Base-by-base conservation (phyloP, 2,797 vertebrate genomes). In the Monodelphis domestica region DNA sequence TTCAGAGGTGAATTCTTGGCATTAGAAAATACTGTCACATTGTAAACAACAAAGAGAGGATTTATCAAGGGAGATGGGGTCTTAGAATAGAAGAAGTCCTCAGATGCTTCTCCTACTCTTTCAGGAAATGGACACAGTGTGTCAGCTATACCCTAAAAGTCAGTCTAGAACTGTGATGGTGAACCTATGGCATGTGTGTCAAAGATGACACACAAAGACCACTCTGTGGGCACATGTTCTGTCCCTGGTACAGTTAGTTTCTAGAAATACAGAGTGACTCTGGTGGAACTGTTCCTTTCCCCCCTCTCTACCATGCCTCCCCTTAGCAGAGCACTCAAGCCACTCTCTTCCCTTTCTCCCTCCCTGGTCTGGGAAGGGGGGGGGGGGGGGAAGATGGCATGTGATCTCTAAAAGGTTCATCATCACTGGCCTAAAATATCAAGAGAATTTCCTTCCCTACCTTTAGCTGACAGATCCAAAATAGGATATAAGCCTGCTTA, bases 31-130 rank as follows among this genome's bases (percentile, higher is more conserved):
- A 2, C 21, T n/a, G 12, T 14, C 33, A 63, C 30, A 88, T n/a
- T 1, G 26, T 38, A 38, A 59, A 78, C 63, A 55, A 84, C 53
- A 70, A 54, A 50, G 54, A 50, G 29, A 38, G 45, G 30, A 29
- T 33, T n/a, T 52, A 12, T 3, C 11, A 55, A 50, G 70, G 9
- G 10, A 1, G 14, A 9, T 1, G 5, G 26, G 12, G 0, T 1
- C 1, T 1, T 11, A 14, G 3, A 26, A 0, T 33, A 50, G 51
- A 45, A 11, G 45, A 21, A 33, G 93, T 52, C 29, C 70, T 38
- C 90, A 38, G 63, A 59, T 45, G 63, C 84, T 56, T 70, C 15
- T 54, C 55, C 6, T 26, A 0, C 87, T 14, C 54, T 95, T 92
- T 45, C 70, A 45, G 70, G 24, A 84, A 84, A 26, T 50, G 24